These are phyloP conservation scores for Acrobasis consociella DNA, from an alignment of 2,888 invertebrate species.

Conservation along the genomic window DNA sequence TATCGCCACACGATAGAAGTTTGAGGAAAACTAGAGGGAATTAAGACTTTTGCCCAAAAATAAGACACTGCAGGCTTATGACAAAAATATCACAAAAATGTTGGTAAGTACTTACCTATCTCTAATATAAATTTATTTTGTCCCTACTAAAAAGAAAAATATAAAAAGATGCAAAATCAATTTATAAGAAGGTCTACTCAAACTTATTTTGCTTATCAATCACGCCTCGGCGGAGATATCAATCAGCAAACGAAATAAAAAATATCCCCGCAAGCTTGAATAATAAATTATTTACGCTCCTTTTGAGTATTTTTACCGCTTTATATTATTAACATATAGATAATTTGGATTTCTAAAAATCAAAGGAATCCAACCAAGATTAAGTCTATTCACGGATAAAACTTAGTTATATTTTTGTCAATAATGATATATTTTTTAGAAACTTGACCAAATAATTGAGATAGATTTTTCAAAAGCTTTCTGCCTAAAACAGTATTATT, in stretches of 20 bases:
- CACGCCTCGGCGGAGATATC: neutral
- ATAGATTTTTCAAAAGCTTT: too few relatives aligned
- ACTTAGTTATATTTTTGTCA: neutral
- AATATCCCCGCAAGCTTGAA: neutral
- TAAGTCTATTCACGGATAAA: neutral
- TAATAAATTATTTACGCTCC: neutral
- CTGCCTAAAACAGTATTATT: too few relatives aligned
- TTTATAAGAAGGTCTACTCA: neutral
- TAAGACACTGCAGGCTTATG: too few relatives aligned
- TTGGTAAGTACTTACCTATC: too few relatives aligned
- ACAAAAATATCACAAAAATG: too few relatives aligned
- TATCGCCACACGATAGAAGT: too few relatives aligned
- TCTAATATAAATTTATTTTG: too few relatives aligned
- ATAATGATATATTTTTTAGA: too few relatives aligned
- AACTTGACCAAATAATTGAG: too few relatives aligned
- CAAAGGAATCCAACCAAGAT: neutral
- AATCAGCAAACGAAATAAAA: neutral
- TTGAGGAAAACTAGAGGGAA: too few relatives aligned
- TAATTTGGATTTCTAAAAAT: slow-evolving; percentile 5
- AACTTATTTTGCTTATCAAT: neutral
- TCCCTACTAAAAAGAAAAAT: neutral
- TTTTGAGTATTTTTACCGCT: neutral
- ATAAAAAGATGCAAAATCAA: neutral
- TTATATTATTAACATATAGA: neutral
- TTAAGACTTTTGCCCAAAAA: too few relatives aligned